These are phyloP conservation scores for Fulmarus glacialis DNA, from an alignment of 2,113 vertebrate genomes.

Conservation along the genomic window DNA sequence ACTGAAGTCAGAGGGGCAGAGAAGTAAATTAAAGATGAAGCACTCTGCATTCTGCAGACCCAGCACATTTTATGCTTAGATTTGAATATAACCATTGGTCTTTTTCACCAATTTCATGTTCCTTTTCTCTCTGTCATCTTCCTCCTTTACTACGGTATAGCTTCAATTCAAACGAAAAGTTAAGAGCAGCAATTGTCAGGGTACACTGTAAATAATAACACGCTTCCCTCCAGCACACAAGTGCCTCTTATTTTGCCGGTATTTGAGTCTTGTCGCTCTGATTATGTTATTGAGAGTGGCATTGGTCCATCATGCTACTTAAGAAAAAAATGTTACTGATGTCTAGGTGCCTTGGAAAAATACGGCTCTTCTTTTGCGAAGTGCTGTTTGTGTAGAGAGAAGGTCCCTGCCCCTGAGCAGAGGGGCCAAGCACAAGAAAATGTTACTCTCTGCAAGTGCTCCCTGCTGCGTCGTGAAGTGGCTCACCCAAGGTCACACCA, in stretches of 20 bases:
- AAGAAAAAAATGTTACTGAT: neutral
- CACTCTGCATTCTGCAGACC: neutral
- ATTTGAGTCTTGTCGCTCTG: neutral
- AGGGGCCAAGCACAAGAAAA: neutral
- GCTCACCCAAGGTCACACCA: neutral
- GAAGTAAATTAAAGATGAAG: conserved; percentile 46
- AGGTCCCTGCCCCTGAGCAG: neutral
- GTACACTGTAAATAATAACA: conserved; percentile 10
- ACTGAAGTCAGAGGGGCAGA: neutral
- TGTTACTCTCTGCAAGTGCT: neutral
- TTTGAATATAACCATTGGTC: neutral
- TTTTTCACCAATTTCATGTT: neutral
- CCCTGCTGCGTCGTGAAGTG: neutral
- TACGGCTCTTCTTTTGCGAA: neutral
- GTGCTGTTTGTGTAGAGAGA: neutral
- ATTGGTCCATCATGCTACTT: neutral
- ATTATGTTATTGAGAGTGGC: conserved; percentile 20
- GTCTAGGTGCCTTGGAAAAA: neutral
- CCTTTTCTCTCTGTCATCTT: conserved; percentile 18
- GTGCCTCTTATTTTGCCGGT: conserved; percentile 25
- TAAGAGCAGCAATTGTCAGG: conserved; percentile 15
- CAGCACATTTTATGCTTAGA: conserved; percentile 28
- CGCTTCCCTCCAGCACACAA: neutral
- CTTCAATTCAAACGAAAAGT: conserved; percentile 23
- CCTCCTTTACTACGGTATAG: neutral